phyloP scores from a whole-genome alignment of 2,113 vertebrate genomes.

The Cnemophilus loriae region DNA sequence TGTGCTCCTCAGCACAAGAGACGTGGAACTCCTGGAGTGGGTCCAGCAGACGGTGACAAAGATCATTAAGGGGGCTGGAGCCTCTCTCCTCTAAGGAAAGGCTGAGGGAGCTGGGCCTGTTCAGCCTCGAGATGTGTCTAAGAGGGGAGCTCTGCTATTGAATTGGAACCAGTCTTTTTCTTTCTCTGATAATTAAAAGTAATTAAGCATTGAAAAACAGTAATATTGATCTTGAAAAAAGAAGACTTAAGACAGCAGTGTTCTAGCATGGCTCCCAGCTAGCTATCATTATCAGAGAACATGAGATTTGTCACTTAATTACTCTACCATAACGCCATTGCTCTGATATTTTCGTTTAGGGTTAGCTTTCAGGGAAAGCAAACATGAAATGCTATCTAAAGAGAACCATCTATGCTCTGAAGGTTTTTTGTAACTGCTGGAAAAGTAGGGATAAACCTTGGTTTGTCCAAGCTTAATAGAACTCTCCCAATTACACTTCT shows the following conservation, averaged over 20 bases:
- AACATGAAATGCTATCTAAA: neutral
- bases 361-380: neutral
- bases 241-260: neutral
- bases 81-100: neutral
- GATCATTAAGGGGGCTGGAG: neutral
- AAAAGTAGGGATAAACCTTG: neutral
- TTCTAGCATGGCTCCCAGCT: neutral
- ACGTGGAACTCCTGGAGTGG: rapidly evolving
- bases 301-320: neutral
- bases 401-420: neutral
- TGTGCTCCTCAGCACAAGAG: neutral
- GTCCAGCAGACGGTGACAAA: neutral
- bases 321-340: neutral
- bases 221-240: neutral
- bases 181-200: neutral
- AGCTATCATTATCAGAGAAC: neutral
- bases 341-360: neutral
- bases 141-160: neutral
- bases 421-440: neutral
- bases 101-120: neutral
- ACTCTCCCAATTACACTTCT: neutral
- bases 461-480: neutral
- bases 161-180: neutral
- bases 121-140: neutral
- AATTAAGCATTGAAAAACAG: neutral